Evolutionary conservation across 1,140 invertebrate species (phyloP).

Genomic region (Dinothrombium tinctorium): DNA sequence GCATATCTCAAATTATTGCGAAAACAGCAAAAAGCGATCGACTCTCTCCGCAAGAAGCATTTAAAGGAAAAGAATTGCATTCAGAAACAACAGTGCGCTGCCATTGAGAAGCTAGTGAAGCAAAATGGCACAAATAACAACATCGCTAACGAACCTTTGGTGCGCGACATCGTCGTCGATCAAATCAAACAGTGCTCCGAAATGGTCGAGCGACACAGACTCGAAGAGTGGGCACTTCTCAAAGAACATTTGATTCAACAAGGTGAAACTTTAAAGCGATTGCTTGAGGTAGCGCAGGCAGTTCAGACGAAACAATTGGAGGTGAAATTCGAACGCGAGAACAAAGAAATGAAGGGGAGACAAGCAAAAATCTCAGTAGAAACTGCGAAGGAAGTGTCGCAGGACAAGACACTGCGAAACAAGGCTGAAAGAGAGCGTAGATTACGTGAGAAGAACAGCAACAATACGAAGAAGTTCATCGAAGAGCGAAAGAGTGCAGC

Average conservation of each 20-base stretch:
- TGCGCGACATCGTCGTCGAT: slow-evolving; percentile 54
- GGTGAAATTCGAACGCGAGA: slow-evolving; percentile 55
- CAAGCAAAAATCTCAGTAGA: slow-evolving; percentile 93
- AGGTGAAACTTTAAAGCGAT: slow-evolving; percentile 51
- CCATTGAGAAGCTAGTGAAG: slow-evolving; percentile 82
- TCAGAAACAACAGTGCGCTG: slow-evolving; percentile 80
- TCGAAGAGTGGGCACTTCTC: slow-evolving; percentile 64
- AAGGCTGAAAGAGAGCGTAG: slow-evolving; percentile 84
- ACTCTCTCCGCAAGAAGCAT: slow-evolving; percentile 70
- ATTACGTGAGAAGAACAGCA: slow-evolving; percentile 80
- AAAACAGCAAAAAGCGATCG: slow-evolving; percentile 87
- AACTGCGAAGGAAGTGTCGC: slow-evolving; percentile 76
- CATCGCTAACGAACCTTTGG: slow-evolving; percentile 44
- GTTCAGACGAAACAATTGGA: slow-evolving; percentile 73
- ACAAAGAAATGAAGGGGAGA: slow-evolving; percentile 81
- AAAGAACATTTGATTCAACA: slow-evolving; percentile 60
- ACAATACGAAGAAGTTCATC: slow-evolving; percentile 96
- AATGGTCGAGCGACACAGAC: slow-evolving; percentile 60
- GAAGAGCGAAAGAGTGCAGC: slow-evolving; percentile 72
- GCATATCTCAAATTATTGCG: slow-evolving; percentile 76
- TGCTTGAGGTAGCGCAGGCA: slow-evolving; percentile 60
- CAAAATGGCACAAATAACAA: slow-evolving; percentile 42
- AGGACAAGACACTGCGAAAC: slow-evolving; percentile 87
- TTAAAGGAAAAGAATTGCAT: slow-evolving; percentile 70
- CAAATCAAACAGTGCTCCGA: slow-evolving; percentile 86